Evolutionary conservation across 2,888 invertebrate species (phyloP).

Genomic region (Pollenia angustigena): DNA sequence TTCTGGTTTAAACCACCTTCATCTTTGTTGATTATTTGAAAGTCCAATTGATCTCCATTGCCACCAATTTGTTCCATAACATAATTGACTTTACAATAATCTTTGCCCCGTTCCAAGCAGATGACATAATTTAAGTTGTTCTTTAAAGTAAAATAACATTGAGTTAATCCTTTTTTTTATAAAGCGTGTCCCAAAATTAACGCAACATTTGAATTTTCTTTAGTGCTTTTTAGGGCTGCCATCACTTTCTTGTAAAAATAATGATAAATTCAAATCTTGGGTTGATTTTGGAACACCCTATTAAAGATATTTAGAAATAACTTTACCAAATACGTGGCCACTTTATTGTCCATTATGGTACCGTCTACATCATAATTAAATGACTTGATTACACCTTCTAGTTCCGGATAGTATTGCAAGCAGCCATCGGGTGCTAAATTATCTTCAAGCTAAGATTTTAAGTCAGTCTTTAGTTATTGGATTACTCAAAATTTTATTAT

Average conservation of each 20-base stretch:
- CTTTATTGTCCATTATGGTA: constrained; percentile 85
- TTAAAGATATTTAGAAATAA: too few species aligned
- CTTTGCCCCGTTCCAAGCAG: constrained; percentile 87
- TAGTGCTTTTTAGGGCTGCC: too few species aligned
- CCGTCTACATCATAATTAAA: constrained; percentile 89
- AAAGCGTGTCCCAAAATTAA: neutral
- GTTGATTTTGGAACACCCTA: too few species aligned
- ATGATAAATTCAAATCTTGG: too few species aligned
- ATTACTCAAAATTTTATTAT: constrained; percentile 49
- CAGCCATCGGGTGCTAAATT: constrained; percentile 86
- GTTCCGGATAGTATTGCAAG: constrained; percentile 88
- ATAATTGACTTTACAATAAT: constrained; percentile 88
- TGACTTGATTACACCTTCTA: constrained; percentile 87
- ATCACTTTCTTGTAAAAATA: too few species aligned
- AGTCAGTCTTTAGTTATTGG: constrained; percentile 46
- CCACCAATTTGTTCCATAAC: constrained; percentile 83
- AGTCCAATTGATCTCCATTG: constrained; percentile 84
- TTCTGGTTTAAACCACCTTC: constrained; percentile 84
- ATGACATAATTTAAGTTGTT: constrained; percentile 92
- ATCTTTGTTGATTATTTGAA: constrained; percentile 89
- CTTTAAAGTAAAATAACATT: constrained; percentile 83
- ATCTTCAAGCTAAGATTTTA: constrained; percentile 75
- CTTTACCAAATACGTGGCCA: constrained; percentile 87
- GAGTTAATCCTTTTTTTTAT: neutral
- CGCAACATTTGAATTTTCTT: too few species aligned